Evolutionary conservation across 2,888 invertebrate genomes (phyloP), one percentile per base, ranked within the genome.

Genomic region (Craniophora ligustri): DNA sequence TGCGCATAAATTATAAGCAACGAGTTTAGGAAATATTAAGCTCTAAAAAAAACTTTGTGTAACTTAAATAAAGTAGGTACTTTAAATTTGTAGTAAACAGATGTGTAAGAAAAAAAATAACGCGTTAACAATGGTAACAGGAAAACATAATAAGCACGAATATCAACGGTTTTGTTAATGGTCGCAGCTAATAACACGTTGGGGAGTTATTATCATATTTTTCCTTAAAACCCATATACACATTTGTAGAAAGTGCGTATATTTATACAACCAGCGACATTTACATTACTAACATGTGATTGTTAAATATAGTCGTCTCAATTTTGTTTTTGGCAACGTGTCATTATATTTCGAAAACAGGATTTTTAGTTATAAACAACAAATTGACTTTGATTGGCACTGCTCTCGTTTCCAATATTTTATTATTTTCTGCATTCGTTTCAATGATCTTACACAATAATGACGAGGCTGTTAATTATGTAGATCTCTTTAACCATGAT

Each of bases 91-190:
- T 28, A 16, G 38, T 21, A 36, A 35, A 45, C 39, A 30, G 1
- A 38, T 40, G 32, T 36, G 18, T 13, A 15, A 19, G 13, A 34
- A 54, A 55, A 54, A 47, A 67, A 47, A 53, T 14, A 41, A 38
- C 53, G 53, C 49, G 39, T 49, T 66, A 49, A 49, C 31, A 28
- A 46, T 38, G 23, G 31, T 55, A 65, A 46, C 48, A 65, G 55
- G 64, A 60, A 67, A 67, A 67, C 46, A 44, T 28, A 60, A 66
- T 63, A 47, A 59, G 42, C 23, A 15, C 30, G 36, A 41, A 41
- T 54, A 48, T 45, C 21, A 51, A 51, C 42, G 26, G 32, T 30
- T 51, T 35, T 39, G 19, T 34, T 51, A 63, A 57, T 46, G 19
- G 39, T 45, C 26, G 16, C 34, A 15, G n/a, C n/a, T n/a, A n/a